phyloP scores from a whole-genome alignment of 2,888 invertebrate species.

The Chelonus formosanus region DNA sequence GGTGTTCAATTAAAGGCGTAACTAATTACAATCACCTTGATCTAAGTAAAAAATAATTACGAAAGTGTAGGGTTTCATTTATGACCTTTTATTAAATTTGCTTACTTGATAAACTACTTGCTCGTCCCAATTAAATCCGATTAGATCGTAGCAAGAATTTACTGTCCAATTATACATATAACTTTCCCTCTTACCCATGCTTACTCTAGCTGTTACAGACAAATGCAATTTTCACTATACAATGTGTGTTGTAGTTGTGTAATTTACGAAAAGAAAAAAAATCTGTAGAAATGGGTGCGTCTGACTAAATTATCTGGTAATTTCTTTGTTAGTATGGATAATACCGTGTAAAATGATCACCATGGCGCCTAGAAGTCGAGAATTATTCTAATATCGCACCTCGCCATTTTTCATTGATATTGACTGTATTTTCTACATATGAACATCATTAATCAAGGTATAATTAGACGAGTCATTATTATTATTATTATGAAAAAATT shows the following conservation, averaged over 20 bases:
- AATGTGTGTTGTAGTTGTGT: slow-evolving; percentile 1
- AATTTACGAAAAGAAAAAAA: slow-evolving; percentile 3
- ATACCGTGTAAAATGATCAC: slow-evolving; percentile 3
- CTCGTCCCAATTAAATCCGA: slow-evolving; percentile 17
- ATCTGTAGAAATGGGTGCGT: slow-evolving; percentile 20
- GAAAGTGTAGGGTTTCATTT: background rate
- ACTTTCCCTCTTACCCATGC: slow-evolving; percentile 15
- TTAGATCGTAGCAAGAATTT: slow-evolving; percentile 18
- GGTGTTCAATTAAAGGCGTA: slow-evolving; percentile 13
- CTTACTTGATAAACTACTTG: slow-evolving; percentile 4
- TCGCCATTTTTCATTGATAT: too few relatives aligned
- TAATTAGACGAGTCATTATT: too few relatives aligned
- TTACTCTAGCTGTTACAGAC: background rate
- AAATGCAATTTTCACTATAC: slow-evolving; percentile 8
- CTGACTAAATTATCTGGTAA: slow-evolving; percentile 7
- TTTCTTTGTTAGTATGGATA: slow-evolving; percentile 12
- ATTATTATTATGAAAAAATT: too few relatives aligned
- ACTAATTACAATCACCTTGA: slow-evolving; percentile 21
- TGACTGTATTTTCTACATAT: too few relatives aligned
- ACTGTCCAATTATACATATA: slow-evolving; percentile 18
- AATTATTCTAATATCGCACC: slow-evolving; percentile 1
- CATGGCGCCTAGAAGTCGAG: slow-evolving; percentile 15
- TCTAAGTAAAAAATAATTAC: slow-evolving; percentile 3
- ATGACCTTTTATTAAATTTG: slow-evolving; percentile 3
- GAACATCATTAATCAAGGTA: too few relatives aligned